A percentile compares a stretch with the other conserved stretches of the same genome.
Conservation (phyloP, 2,797 vertebrate genomes). For the Gallinago nigripennis region DNA sequence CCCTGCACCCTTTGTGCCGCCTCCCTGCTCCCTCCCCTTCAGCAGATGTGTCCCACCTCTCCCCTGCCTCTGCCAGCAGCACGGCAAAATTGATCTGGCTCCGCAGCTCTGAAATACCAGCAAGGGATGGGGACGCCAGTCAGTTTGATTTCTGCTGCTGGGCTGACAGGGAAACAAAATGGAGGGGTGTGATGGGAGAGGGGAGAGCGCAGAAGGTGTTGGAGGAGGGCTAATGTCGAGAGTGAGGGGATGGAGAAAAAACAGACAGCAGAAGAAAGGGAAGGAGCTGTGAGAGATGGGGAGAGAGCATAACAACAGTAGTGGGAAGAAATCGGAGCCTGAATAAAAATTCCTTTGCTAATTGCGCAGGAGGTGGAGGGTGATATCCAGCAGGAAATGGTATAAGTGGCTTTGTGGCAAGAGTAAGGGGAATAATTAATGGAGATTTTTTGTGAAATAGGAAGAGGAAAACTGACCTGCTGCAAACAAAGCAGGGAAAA, state of each 20-base stretch:
- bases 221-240: neutral
- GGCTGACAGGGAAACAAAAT: slow-evolving; percentile 2
- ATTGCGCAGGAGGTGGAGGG: neutral
- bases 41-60: neutral
- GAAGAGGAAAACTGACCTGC: neutral
- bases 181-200: neutral
- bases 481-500: neutral
- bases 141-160: neutral
- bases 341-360: neutral
- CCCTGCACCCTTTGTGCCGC: neutral
- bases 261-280: neutral
- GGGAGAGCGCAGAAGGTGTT: neutral
- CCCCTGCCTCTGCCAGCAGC: neutral
- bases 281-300: neutral
- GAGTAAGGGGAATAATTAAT: slow-evolving; percentile 15
- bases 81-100: neutral
- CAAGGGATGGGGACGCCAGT: neutral
- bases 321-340: neutral
- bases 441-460: neutral
- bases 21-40: neutral
- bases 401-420: neutral
- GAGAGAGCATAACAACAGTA: neutral
- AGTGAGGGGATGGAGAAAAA: neutral
- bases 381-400: slow-evolving; percentile 28
- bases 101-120: neutral